Base-by-base conservation (phyloP, 2,888 invertebrate species). In the Ceraclea dissimilis region DNA sequence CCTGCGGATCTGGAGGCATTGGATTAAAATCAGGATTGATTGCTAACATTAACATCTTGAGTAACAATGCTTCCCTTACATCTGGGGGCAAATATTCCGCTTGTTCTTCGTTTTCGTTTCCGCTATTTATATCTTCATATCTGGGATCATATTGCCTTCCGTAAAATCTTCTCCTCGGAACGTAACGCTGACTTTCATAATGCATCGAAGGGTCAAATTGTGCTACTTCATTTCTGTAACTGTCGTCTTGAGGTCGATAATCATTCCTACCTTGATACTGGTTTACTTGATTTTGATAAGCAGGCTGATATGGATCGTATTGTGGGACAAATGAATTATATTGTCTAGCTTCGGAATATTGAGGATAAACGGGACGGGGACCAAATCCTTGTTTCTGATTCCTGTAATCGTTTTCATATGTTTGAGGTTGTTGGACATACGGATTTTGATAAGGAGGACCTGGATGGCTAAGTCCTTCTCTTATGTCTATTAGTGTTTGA, bases 1-100 rank as follows among this genome's bases (percentile, higher is more conserved):
- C 5, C 31, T 44, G 52, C 2, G 52, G 57, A 34, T 60, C 48
- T 2, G 54, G 31, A 16, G 60, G 44, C 49, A 44, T 52, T 2
- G 56, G 22, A 0, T 65, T 64, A 31, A 74, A 67, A 49, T 83
- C 82, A 6, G 83, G 81, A 67, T 84, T 84, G 62, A 88, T 84
- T 0, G 86, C 86, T 57, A 88, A 67, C 66, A 87, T 82, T 26
- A 88, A 70, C 87, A 88, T 87, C 65, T 85, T 80, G 64, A 86
- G 68, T 8, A 88, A 69, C 34, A 88, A 70, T 66, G 86, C 86
- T 68, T 88, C 87, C 57, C 87, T 74, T 17, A 88, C 81, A 56
- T 86, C 84, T 0, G 84, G 77, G 13, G 87, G 87, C 17, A 88
- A 68, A 63, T 80, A 84, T 62, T 84, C 83, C 6, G 81, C 81